phyloP scores from a whole-genome alignment of 2,797 vertebrate genomes.

The Trematocara caparti region DNA sequence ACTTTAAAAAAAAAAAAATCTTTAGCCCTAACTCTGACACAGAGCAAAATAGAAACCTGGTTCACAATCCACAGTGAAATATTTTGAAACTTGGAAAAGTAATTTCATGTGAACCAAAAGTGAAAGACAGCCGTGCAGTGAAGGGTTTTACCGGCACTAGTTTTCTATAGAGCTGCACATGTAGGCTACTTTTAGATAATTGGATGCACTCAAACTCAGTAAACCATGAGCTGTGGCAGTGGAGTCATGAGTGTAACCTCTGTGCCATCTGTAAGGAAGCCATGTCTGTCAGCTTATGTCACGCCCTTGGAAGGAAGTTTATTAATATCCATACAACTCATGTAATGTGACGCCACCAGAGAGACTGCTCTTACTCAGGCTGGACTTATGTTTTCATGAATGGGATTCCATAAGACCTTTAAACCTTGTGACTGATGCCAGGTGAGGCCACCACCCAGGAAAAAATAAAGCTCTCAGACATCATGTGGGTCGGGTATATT shows the following conservation, averaged over 20 bases:
- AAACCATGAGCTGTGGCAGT: slow-evolving; percentile 14
- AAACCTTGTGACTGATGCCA: slow-evolving; percentile 9
- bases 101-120: slow-evolving; percentile 2
- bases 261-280: slow-evolving; percentile 36
- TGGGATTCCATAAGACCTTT: slow-evolving; percentile 39
- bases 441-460: slow-evolving; percentile 33
- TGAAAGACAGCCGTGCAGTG: not conserved
- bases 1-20: not conserved
- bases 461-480: slow-evolving; percentile 47
- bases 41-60: slow-evolving; percentile 16
- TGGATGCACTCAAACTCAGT: slow-evolving; percentile 13
- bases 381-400: slow-evolving; percentile 57
- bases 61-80: not conserved
- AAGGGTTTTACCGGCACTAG: not conserved
- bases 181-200: slow-evolving; percentile 30
- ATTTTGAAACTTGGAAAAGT: slow-evolving; percentile 4
- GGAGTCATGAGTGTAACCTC: slow-evolving; percentile 13
- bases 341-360: slow-evolving; percentile 42
- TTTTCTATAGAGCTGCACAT: not conserved
- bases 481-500: slow-evolving; percentile 55
- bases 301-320: slow-evolving; percentile 43
- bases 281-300: slow-evolving; percentile 44
- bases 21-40: slow-evolving; percentile 13
- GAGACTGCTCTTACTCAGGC: slow-evolving; percentile 10
- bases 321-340: slow-evolving; percentile 58